These are phyloP conservation scores for Spea multiplicata DNA, from an alignment of 2,113 vertebrate genomes.

Conservation along the genomic window DNA sequence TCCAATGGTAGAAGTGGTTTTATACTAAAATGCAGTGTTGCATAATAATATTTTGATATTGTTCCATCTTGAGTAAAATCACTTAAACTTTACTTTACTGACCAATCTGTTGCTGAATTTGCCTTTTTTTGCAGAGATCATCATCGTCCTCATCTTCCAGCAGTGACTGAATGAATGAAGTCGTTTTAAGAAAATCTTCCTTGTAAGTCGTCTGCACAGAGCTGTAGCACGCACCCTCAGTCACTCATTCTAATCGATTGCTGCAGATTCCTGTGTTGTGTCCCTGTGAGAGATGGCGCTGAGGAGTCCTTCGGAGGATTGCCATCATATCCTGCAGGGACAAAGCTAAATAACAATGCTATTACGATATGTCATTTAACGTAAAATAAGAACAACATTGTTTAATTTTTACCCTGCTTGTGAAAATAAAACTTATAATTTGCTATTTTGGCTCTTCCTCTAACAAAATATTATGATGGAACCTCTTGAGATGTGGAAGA, in stretches of 20 bases:
- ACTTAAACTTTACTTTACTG: too few species aligned
- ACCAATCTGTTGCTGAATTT: too few species aligned
- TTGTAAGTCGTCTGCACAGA: not conserved
- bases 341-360: not conserved
- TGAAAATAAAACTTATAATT: constrained; percentile 28
- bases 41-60: too few species aligned
- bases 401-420: constrained; percentile 28
- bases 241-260: not conserved
- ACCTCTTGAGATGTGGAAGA: too few species aligned
- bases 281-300: not conserved
- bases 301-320: not conserved
- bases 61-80: too few species aligned
- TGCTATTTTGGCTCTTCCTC: not conserved
- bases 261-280: not conserved
- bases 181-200: not conserved
- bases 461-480: too few species aligned
- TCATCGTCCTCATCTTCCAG: constrained; percentile 36
- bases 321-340: not conserved
- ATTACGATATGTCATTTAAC: not conserved
- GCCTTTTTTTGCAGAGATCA: constrained; percentile 13
- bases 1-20: too few species aligned
- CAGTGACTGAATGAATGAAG: constrained; percentile 18
- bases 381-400: not conserved
- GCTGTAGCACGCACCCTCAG: constrained; percentile 17
- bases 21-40: too few species aligned